Conservation (phyloP, 1,140 invertebrate species). For the Phocides pigmalion region DNA sequence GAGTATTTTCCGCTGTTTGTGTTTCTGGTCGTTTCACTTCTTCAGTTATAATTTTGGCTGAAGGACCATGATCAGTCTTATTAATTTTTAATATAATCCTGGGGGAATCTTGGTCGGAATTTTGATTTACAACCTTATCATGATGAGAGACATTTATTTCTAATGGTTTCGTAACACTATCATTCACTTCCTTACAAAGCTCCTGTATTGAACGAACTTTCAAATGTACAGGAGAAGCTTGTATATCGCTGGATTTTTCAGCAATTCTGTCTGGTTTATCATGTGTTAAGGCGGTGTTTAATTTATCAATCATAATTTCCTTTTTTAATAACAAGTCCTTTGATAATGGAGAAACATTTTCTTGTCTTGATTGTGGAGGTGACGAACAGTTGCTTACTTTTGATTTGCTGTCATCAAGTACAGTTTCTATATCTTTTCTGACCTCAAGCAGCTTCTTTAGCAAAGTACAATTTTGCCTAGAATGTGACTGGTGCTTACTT, state of each 20-base stretch:
- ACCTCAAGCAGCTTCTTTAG: constrained; percentile 73
- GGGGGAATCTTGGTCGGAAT: constrained; percentile 80
- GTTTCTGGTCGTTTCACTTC: constrained; percentile 60
- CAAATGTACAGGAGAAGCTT: constrained; percentile 29
- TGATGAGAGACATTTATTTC: constrained; percentile 74
- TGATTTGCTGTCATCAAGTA: constrained; percentile 43
- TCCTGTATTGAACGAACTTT: constrained; percentile 55
- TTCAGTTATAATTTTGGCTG: constrained; percentile 81
- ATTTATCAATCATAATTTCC: constrained; percentile 36
- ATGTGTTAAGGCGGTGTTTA: constrained; percentile 18
- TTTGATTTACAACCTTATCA: constrained; percentile 66
- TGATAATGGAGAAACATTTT: constrained; percentile 27
- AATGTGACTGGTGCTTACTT: constrained; percentile 43
- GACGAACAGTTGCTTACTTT: constrained; percentile 38
- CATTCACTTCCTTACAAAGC: constrained; percentile 57
- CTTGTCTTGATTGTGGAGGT: constrained; percentile 29
- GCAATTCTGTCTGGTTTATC: constrained; percentile 18
- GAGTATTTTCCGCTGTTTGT: constrained; percentile 53
- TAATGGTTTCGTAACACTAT: constrained; percentile 73
- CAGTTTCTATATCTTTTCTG: constrained; percentile 53
- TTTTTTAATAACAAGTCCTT: constrained; percentile 33
- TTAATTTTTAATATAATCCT: constrained; percentile 83
- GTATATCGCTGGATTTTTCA: constrained; percentile 23
- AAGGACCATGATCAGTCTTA: constrained; percentile 80
- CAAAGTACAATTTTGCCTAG: constrained; percentile 68